Base-by-base conservation (phyloP, 2,888 invertebrate species). In the Cerceris rybyensis region DNA sequence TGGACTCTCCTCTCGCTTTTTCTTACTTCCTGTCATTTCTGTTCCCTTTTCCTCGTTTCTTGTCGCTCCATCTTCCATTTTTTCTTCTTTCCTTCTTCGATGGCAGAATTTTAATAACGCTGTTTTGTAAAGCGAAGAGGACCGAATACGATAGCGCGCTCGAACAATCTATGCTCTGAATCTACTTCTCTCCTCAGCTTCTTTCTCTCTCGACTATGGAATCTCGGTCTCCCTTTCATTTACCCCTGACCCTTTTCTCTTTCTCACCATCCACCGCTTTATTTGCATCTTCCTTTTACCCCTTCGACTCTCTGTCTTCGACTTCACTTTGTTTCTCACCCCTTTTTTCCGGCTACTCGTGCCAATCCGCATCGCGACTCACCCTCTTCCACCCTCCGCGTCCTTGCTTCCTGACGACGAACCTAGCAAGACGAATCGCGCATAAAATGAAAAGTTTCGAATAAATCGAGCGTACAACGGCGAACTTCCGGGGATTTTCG, bases 51-150 rank as follows among this genome's bases (percentile, higher is more conserved):
- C n/a, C 28, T 28, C 28, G 1, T 28, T 28, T 4, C 28, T 28
- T 28, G 28, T 4, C 28, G 28, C 28, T 28, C 28, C 28, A 28
- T 28, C 28, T 4, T 28, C 2, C 28, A 4, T 28, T 28, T 28
- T 28, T 28, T 4, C 28, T 28, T 28, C 4, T 28, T 28, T 28
- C 4, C 28, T 28, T 4, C n/a, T n/a, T 28, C 28, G 28, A 28
- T 17, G 17, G 52, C 17, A 41, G 50, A 28, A 50, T 60, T 80
- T 78, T 74, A 80, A 74, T 67, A 71, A 78, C 74, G 43, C 41
- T 60, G 46, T 74, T 78, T 80, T 71, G 59, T 70, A 70, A 74
- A 74, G 69, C 66, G 67, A 50, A 66, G 66, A 57, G 54, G 43
- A 65, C 46, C 63, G 61, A 57, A 58, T 57, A 11, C 70, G 74